Evolutionary conservation across 2,797 vertebrate species (phyloP).

Genomic region (Melanogrammus aeglefinus): DNA sequence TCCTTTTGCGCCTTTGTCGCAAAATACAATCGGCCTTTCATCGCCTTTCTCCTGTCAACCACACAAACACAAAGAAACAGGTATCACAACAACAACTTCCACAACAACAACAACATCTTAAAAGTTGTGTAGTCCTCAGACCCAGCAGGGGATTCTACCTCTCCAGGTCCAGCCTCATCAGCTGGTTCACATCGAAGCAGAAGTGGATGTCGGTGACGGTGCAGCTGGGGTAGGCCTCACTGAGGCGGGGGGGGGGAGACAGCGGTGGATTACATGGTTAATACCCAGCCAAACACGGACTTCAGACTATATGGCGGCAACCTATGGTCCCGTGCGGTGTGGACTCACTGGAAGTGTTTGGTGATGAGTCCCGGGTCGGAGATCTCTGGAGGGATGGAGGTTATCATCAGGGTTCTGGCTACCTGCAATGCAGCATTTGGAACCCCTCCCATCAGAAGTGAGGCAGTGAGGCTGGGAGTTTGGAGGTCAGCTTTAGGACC

Average conservation of each 20-base stretch:
- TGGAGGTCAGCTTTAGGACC: no score
- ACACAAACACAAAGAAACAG: conserved; percentile 13
- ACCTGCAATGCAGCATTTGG: conserved; percentile 69
- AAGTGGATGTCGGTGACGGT: conserved; percentile 91
- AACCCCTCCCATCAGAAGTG: no score
- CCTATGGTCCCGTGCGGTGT: neutral
- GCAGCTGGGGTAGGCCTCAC: conserved; percentile 95
- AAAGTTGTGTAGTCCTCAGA: neutral
- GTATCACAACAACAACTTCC: neutral
- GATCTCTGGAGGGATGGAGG: conserved; percentile 87
- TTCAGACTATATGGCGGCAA: no score
- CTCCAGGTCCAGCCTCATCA: conserved; percentile 90
- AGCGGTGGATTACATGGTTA: neutral
- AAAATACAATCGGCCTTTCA: conserved; percentile 94
- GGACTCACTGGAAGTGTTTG: conserved; percentile 94
- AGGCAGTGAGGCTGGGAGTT: no score
- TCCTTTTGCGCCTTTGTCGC: conserved; percentile 89
- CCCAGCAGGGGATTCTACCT: conserved; percentile 70
- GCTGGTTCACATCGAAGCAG: conserved; percentile 86
- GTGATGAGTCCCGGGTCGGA: conserved; percentile 89
- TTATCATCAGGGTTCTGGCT: conserved; percentile 91
- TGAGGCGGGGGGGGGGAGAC: conserved; percentile 42
- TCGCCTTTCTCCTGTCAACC: conserved; percentile 85
- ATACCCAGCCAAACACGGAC: neutral
- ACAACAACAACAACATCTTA: neutral